Conservation (phyloP, 2,888 invertebrate genomes). For the Calameuta idolon region DNA sequence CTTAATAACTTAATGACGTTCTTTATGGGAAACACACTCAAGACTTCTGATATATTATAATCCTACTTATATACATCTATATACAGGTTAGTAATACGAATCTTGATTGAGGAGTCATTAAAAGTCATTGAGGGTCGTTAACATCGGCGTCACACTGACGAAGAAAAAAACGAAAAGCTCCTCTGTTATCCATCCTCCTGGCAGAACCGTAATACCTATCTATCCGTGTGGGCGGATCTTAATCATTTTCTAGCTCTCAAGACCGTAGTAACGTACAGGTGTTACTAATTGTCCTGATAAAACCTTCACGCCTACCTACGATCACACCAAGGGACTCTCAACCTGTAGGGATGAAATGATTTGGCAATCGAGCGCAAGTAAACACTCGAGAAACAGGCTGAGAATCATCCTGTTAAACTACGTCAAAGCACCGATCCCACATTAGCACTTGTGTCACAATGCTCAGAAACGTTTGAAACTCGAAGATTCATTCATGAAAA, state of each 20-base stretch:
- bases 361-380: background rate
- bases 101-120: background rate
- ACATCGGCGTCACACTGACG: background rate
- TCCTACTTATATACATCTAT: background rate
- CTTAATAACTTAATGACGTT: background rate
- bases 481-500: constrained; percentile 11
- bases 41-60: background rate
- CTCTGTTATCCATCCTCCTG: background rate
- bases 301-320: constrained; percentile 28
- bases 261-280: constrained; percentile 28
- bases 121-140: background rate
- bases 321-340: constrained; percentile 1
- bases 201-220: background rate
- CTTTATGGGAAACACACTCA: background rate
- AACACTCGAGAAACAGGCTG: background rate
- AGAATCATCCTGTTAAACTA: background rate
- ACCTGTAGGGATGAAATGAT: background rate
- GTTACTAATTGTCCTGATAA: constrained; percentile 44
- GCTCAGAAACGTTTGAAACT: background rate
- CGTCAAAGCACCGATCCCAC: background rate
- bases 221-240: constrained; percentile 38
- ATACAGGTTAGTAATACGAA: background rate
- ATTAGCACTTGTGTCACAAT: background rate
- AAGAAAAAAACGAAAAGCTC: background rate
- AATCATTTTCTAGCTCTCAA: constrained; percentile 24